A percentile compares a stretch with the other conserved stretches of the same genome.
Conservation (phyloP, 2,113 vertebrate genomes). For the Opisthocomus hoazin region DNA sequence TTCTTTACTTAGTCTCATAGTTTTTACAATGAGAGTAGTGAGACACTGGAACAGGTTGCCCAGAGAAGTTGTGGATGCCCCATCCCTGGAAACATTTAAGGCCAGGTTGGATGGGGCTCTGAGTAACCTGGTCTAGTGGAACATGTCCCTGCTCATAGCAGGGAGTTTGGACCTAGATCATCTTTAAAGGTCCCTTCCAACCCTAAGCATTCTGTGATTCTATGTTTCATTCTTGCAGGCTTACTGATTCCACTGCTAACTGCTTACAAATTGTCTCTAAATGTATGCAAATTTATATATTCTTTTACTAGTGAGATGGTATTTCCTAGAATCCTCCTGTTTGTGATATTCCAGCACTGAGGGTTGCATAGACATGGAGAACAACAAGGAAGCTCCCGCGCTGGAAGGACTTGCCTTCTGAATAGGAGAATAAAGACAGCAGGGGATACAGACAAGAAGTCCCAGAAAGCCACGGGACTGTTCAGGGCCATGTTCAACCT, state of each 20-base stretch:
- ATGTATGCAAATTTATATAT: background rate
- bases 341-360: background rate
- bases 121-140: too few relatives aligned
- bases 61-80: too few relatives aligned
- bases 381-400: accelerated
- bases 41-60: too few relatives aligned
- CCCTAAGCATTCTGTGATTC: too few relatives aligned
- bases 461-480: background rate
- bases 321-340: background rate
- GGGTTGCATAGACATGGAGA: background rate
- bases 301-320: background rate
- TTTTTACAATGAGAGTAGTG: too few relatives aligned
- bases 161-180: too few relatives aligned
- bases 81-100: too few relatives aligned
- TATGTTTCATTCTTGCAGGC: background rate
- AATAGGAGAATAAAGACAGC: background rate
- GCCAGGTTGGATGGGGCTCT: too few relatives aligned
- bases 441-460: background rate
- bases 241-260: background rate
- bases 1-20: background rate
- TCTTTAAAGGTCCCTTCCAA: too few relatives aligned
- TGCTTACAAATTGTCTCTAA: background rate
- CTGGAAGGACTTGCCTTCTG: background rate
- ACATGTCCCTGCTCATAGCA: too few relatives aligned
- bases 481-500: background rate